Percentiles rank a stretch among this genome's conserved stretches.
phyloP scores from a whole-genome alignment of 2,113 vertebrate species.

The Oenanthe melanoleuca region DNA sequence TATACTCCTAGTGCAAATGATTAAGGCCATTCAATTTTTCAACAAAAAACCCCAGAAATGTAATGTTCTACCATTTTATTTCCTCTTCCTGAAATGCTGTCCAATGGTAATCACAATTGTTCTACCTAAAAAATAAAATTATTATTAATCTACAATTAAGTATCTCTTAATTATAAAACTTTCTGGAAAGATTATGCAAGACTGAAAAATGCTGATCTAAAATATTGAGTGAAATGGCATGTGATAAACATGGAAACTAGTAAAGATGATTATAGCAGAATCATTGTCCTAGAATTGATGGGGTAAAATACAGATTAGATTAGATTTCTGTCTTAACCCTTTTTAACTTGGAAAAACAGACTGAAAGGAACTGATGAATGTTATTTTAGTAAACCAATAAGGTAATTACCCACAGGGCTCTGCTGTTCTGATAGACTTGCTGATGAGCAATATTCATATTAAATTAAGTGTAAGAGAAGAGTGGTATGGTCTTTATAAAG shows the following conservation, averaged over 20 bases:
- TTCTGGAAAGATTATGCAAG: neutral
- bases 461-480: neutral
- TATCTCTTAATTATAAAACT: neutral
- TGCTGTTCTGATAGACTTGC: neutral
- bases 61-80: neutral
- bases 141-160: neutral
- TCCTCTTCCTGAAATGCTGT: neutral
- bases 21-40: neutral
- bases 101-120: neutral
- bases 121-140: neutral
- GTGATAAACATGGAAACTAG: neutral
- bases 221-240: neutral
- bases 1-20: neutral
- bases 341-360: neutral
- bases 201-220: neutral
- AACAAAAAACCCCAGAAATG: neutral
- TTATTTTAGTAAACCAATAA: neutral
- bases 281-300: neutral
- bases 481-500: neutral
- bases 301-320: neutral
- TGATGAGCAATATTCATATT: slow-evolving; percentile 2
- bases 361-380: neutral
- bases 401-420: neutral
- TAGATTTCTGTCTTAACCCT: neutral
- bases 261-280: neutral